Base-by-base conservation (phyloP, 2,888 invertebrate species). In the Patella depressa region DNA sequence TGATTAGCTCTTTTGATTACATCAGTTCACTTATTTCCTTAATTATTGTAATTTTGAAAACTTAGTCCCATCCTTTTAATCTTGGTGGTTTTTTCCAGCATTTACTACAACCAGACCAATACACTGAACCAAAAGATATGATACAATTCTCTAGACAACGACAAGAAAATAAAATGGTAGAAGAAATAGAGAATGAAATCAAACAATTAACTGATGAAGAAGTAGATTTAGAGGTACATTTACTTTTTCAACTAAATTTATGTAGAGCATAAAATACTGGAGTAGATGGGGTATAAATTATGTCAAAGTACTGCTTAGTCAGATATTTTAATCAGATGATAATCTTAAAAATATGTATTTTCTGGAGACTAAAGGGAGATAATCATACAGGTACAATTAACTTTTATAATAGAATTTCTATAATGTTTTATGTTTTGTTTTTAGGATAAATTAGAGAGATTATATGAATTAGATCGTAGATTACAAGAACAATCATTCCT, bases 401-500 rank as follows among this genome's bases (percentile, higher is more conserved):
- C 65, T 65, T 24, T 65, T 65, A 1, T 19, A 65, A 11, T 65
- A 1, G 65, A 65, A 24, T 65, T 65, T n/a, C 12, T 65, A 24
- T 24, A 65, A 19, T 7, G 7, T 72, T 72, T 17, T 14, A n/a
- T 19, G 75, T 80, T 76, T 75, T 78, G 77, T 81, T 70, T 79
- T 79, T 80, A 94, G 94, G 93, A 93, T 90, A 97, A 94, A 93
- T 95, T 96, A 78, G 88, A 90, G 74, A 83, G 89, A 76, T 83
- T 91, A 65, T 96, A 94, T 93, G 95, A 94, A 92, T 93, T 94
- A 92, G 97, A 93, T 93, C 94, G 94, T 90, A 93, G 94, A 84
- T 93, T 95, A 70, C 95, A 95, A 89, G 95, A 95, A 90, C 95
- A 95, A 90, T 95, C 95, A 12, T 94, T 94, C 80, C 94, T 94